Conservation (phyloP, 2,888 invertebrate genomes). For the Drosophila subquinaria region DNA sequence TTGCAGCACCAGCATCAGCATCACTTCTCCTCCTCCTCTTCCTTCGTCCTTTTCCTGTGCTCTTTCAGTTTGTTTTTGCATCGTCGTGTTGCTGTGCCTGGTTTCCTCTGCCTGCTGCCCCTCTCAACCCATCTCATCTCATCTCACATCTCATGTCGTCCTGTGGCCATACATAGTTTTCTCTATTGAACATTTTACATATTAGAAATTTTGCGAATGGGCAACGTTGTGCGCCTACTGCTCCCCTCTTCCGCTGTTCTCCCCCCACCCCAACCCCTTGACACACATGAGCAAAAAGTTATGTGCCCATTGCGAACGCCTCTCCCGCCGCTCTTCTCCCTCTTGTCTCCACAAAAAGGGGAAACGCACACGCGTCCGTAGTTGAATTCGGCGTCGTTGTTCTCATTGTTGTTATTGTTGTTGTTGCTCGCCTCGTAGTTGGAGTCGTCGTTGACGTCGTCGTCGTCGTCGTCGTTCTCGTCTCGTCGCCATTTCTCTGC, state of each 20-base stretch:
- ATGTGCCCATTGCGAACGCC: conserved; percentile 62
- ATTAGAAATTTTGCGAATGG: conserved; percentile 82
- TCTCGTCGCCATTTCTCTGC: conserved; percentile 53
- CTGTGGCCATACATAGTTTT: conserved; percentile 75
- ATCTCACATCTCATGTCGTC: conserved; percentile 35
- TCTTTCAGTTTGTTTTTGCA: conserved; percentile 68
- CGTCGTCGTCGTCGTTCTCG: conserved; percentile 55
- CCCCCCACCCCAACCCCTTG: background rate
- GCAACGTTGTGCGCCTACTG: conserved; percentile 65
- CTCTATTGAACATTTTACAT: conserved; percentile 82
- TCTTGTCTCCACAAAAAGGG: conserved; percentile 22
- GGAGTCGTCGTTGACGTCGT: conserved; percentile 50
- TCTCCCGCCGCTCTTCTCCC: background rate
- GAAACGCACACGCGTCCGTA: conserved; percentile 72
- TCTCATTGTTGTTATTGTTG: conserved; percentile 30
- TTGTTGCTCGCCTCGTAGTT: conserved; percentile 37
- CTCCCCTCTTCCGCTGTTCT: background rate
- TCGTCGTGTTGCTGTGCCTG: conserved; percentile 19
- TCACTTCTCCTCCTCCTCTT: conserved; percentile 38
- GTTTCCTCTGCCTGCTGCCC: conserved; percentile 11
- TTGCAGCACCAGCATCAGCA: conserved; percentile 33
- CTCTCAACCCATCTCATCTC: background rate
- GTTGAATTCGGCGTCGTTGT: conserved; percentile 66
- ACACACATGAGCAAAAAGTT: conserved; percentile 65
- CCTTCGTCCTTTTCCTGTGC: conserved; percentile 38